Evolutionary conservation across 1,140 invertebrate species (phyloP).

Genomic region (Augochlora pura): DNA sequence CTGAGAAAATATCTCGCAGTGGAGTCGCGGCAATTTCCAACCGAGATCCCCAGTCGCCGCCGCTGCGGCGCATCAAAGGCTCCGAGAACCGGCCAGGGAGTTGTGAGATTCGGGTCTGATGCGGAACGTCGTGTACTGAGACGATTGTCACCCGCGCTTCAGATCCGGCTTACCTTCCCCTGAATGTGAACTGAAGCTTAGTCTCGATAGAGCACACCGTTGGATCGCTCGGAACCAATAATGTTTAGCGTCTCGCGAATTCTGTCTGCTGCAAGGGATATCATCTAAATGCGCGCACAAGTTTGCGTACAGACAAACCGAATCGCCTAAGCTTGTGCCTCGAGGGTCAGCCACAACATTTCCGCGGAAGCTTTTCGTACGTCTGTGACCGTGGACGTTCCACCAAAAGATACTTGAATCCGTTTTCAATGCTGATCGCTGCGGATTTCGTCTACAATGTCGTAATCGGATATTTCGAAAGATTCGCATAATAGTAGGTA

Average conservation of each 20-base stretch:
- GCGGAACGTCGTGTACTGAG: conserved; percentile 51
- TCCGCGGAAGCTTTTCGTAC: not conserved
- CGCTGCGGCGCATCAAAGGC: not conserved
- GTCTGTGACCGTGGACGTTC: not conserved
- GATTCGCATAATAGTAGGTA: too few relatives aligned
- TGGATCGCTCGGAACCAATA: conserved; percentile 12
- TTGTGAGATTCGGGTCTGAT: not conserved
- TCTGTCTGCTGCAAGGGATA: not conserved
- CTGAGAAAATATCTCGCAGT: conserved; percentile 11
- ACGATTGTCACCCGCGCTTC: conserved; percentile 59
- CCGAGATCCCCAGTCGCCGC: not conserved
- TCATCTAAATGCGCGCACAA: not conserved
- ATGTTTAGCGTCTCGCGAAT: conserved; percentile 12
- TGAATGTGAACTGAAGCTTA: conserved; percentile 68
- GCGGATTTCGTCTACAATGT: not conserved
- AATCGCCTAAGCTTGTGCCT: not conserved
- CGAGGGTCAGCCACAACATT: not conserved
- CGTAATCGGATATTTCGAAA: not conserved
- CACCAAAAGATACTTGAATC: not conserved
- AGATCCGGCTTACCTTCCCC: conserved; percentile 53
- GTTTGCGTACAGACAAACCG: not conserved
- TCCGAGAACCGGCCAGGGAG: too few relatives aligned
- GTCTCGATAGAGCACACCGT: conserved; percentile 44
- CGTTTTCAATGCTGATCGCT: not conserved
- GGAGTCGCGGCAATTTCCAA: conserved; percentile 9